phyloP scores from a whole-genome alignment of 2,113 vertebrate genomes.

The Silurus glanis region DNA sequence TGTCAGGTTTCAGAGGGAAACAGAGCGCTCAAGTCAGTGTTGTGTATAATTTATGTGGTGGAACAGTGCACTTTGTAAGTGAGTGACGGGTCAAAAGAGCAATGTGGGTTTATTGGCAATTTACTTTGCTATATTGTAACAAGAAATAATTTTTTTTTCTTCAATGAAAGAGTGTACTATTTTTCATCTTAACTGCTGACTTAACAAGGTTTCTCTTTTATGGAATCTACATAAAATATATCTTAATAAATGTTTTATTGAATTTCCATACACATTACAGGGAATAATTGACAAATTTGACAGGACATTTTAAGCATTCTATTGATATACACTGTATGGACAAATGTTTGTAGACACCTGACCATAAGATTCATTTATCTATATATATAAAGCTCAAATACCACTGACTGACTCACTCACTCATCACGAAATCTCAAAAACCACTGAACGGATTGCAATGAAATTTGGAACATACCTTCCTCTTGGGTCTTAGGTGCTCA shows the following conservation, averaged over 20 bases:
- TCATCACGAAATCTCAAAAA: too few species aligned
- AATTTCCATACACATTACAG: too few species aligned
- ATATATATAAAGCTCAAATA: too few species aligned
- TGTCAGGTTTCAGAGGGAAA: not conserved
- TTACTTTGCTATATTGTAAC: not conserved
- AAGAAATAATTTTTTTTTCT: not conserved
- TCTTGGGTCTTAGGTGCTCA: too few species aligned
- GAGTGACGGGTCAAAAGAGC: not conserved
- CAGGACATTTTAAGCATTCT: not conserved
- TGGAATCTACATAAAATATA: too few species aligned
- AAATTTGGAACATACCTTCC: too few species aligned
- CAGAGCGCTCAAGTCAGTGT: not conserved
- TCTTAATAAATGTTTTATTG: too few species aligned
- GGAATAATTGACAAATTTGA: too few species aligned
- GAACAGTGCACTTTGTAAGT: not conserved
- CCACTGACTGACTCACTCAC: too few species aligned
- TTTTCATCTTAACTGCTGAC: not conserved
- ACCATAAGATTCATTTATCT: not conserved
- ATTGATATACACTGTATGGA: too few species aligned
- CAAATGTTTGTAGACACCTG: too few species aligned
- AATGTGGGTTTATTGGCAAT: not conserved
- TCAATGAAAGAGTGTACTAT: not conserved
- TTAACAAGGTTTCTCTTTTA: not conserved
- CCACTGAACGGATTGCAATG: too few species aligned
- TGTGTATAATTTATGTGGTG: not conserved